Evolutionary conservation across 2,797 vertebrate species (phyloP).

Genomic region (Ctenosaura bakeri): DNA sequence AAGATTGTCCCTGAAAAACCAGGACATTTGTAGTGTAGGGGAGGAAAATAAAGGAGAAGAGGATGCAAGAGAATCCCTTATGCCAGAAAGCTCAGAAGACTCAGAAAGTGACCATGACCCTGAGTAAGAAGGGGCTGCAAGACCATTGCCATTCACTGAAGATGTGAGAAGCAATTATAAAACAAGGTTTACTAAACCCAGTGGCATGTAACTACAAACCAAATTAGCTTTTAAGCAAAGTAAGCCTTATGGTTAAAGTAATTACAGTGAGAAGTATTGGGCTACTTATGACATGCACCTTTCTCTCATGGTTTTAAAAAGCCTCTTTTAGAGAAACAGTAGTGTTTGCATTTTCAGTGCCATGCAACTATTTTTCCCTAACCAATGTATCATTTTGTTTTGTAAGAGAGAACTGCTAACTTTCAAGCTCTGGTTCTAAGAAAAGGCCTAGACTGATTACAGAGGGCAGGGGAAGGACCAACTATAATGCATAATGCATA

Average conservation of each 20-base stretch:
- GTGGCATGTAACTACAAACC: constrained; percentile 81
- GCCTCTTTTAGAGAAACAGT: constrained; percentile 79
- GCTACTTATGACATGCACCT: constrained; percentile 84
- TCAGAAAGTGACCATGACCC: constrained; percentile 81
- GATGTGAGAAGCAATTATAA: constrained; percentile 88
- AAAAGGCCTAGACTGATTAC: neutral
- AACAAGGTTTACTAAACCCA: constrained; percentile 92
- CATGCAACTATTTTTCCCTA: constrained; percentile 77
- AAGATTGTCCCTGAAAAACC: no score
- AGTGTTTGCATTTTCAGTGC: constrained; percentile 82
- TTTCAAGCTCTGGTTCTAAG: neutral
- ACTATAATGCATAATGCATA: neutral
- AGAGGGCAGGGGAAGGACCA: neutral
- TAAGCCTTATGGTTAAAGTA: constrained; percentile 85
- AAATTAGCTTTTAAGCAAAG: constrained; percentile 81
- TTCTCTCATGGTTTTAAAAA: constrained; percentile 86
- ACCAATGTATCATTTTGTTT: constrained; percentile 79
- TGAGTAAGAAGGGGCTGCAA: constrained; percentile 77
- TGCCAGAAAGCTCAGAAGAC: constrained; percentile 79
- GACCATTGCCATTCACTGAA: constrained; percentile 74
- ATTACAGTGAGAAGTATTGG: constrained; percentile 84
- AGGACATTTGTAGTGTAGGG: constrained; percentile 66
- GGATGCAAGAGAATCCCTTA: constrained; percentile 75
- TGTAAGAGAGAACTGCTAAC: constrained; percentile 71
- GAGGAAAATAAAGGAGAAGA: constrained; percentile 77